Percentiles rank a stretch among this genome's conserved stretches.
Evolutionary conservation across 2,797 vertebrate genomes (phyloP).

Genomic region (Bucorvus abyssinicus): DNA sequence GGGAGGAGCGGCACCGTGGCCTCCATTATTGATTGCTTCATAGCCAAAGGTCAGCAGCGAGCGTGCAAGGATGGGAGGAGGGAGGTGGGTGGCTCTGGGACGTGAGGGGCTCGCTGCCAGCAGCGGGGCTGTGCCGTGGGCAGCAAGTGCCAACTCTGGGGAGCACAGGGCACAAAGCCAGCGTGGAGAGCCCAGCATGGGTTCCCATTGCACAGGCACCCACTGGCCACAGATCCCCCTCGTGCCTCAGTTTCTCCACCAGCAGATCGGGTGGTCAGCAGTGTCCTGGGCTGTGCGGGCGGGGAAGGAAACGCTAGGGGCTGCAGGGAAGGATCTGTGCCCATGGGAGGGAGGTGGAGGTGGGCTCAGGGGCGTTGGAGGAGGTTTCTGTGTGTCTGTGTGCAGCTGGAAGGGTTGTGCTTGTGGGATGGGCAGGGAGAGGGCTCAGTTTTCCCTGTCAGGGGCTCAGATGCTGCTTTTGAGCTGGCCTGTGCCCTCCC

Average conservation of each 20-base stretch:
- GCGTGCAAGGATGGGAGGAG: not conserved
- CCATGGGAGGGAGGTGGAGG: accelerated
- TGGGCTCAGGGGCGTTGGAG: not conserved
- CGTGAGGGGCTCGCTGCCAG: accelerated
- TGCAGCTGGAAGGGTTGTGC: not conserved
- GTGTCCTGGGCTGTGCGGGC: not conserved
- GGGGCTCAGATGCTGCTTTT: not conserved
- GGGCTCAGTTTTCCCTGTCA: accelerated
- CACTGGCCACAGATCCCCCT: not conserved
- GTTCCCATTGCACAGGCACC: not conserved
- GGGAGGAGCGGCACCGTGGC: slow-evolving; percentile 1
- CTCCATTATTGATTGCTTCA: slow-evolving; percentile 62
- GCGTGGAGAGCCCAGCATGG: accelerated
- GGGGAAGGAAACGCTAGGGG: not conserved
- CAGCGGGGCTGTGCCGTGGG: not conserved
- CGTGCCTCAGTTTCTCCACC: not conserved
- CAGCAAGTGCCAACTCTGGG: not conserved
- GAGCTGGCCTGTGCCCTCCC: not conserved
- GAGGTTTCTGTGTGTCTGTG: not conserved
- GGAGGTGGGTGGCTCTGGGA: not conserved
- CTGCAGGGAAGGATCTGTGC: not conserved
- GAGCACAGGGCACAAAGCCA: accelerated
- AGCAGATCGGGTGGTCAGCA: not conserved
- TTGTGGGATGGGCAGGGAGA: not conserved
- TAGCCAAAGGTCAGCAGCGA: slow-evolving; percentile 65